Evolutionary conservation across 2,797 vertebrate genomes (phyloP), one percentile per base, ranked within the genome.

Genomic region (Chelidonichthys spinosus): DNA sequence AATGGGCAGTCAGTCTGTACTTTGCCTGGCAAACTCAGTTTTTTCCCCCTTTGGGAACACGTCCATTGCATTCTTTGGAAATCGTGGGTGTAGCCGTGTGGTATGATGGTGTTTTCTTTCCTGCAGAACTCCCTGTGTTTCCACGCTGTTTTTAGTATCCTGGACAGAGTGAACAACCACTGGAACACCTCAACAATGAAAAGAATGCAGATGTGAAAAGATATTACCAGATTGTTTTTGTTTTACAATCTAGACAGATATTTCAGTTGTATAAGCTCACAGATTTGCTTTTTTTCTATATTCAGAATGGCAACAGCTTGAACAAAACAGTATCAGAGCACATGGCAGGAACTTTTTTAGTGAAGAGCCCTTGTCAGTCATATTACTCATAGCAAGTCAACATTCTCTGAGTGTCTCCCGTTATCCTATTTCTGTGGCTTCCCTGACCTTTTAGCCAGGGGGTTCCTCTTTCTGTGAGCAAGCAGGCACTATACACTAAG

Each of bases 31-130:
- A 90, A 78, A 81, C 63, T 68, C 50, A n/a, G 11, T 61, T 65
- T 87, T 86, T 90, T 79, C 49, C 81, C 79, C 82, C 85, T 90
- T 91, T 87, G 87, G 91, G 90, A 91, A 81, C 78, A 68, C 46
- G 10, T 91, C 91, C 87, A 93, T 76, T 8, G 63, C 90, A 91
- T 93, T 93, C 84, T 93, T 93, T 91, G 90, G 92, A 93, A 93
- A 92, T 79, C 56, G 81, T 92, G 90, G 90, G 92, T 84, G 92
- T 92, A 89, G 44, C 86, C 56, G 10, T 88, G 82, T 83, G 88
- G 86, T 88, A 84, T 86, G 86, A 84, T 86, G 85, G 80, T 85
- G 78, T 92, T 92, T 89, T 92, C 85, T 90, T 81, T 87, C 25
- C 73, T 74, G 78, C 72, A 77, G 69, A 83, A 76, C 47, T 13